Evolutionary conservation across 2,113 vertebrate species (phyloP), one percentile per base, ranked within the genome.

Genomic region (Chionis minor): DNA sequence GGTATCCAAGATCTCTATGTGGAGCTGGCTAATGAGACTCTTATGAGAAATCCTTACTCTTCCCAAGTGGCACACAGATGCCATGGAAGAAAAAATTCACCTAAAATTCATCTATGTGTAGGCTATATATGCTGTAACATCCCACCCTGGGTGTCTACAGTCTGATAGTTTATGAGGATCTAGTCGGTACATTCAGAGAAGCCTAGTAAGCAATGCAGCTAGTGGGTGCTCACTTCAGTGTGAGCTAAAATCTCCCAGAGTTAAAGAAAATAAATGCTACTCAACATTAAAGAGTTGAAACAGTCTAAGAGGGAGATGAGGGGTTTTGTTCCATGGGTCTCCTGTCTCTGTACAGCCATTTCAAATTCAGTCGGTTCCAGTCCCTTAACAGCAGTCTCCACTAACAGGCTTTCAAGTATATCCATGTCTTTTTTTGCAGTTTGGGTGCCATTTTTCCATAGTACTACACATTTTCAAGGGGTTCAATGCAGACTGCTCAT

Each of bases 251-350:
- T 52, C 26, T 88, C 28, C 10, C 17, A 51, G 28, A 89, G 24
- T 38, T 47, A 11, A 3, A 23, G 12, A 54, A 62, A 92, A 70
- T 47, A 69, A 35, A 74, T 74, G 23, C 28, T 56, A 61, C 30
- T 33, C 22, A 51, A 70, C 78, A 51, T 8, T 51, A 18, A 32
- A 51, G 5, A 71, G 22, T 16, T 2, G 3, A 14, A 58, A 90
- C 35, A 5, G 3, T 35, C n/a, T 51, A 33, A 12, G 35, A 82
- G 3, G 15, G 10, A 92, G 7, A 47, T 23, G 10, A 80, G 40
- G 33, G 3, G 0, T 1, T 38, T 74, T 6, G 4, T 71, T 81
- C 49, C 3, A 1, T 4, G 2, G 1, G 6, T 62, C 2, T 14
- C 2, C 13, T 56, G 32, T 45, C 32, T 45, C 28, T 40, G 4